A percentile compares a stretch with the other conserved stretches of the same genome.
Conservation (phyloP, 1,140 invertebrate species). For the Brachionus plicatilis region DNA sequence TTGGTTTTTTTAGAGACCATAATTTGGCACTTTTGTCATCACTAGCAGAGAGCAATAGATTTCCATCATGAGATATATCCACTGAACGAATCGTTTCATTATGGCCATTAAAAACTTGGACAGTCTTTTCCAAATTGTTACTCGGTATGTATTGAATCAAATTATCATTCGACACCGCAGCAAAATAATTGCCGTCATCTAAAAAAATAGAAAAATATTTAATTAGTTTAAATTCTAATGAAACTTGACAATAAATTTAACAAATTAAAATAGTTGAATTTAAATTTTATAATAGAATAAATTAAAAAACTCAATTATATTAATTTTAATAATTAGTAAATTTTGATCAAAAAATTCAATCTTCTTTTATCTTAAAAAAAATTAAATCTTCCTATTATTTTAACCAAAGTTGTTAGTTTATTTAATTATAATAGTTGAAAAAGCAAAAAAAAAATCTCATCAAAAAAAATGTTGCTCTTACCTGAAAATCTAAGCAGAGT, state of each 20-base stretch:
- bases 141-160: slow-evolving; percentile 46
- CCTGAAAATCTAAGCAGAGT: background rate
- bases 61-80: slow-evolving; percentile 47
- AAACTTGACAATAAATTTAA: too few species aligned
- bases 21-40: slow-evolving; percentile 50
- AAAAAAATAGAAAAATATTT: slow-evolving; percentile 15
- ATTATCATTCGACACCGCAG: slow-evolving; percentile 49
- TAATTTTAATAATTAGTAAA: too few species aligned
- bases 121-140: slow-evolving; percentile 46
- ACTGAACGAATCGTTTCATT: slow-evolving; percentile 45
- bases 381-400: too few species aligned
- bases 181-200: slow-evolving; percentile 48
- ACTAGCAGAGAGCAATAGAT: slow-evolving; percentile 48
- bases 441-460: too few species aligned
- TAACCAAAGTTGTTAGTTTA: too few species aligned
- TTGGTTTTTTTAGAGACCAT: slow-evolving; percentile 46
- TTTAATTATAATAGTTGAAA: too few species aligned
- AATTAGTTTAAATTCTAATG: too few species aligned
- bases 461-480: background rate
- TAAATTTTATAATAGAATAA: too few species aligned
- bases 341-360: too few species aligned
- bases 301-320: too few species aligned
- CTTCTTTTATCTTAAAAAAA: too few species aligned
- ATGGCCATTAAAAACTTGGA: slow-evolving; percentile 44
- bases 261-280: too few species aligned